A percentile compares a stretch with the other conserved stretches of the same genome.
Evolutionary conservation across 2,888 invertebrate genomes (phyloP).

Genomic region (Hypomecis atomaria): DNA sequence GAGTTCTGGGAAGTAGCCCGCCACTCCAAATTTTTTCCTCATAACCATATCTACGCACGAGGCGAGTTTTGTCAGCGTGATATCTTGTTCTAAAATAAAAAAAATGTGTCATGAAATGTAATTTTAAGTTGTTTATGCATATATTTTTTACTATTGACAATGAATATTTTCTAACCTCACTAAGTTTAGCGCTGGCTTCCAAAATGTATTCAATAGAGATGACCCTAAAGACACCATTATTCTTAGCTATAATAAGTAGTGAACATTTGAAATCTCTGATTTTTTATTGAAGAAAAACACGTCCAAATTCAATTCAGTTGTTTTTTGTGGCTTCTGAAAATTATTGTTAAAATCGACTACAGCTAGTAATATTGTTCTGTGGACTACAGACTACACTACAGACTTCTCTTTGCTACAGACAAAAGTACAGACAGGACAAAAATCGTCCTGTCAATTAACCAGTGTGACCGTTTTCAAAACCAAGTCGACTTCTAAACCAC

Average conservation of each 20-base stretch:
- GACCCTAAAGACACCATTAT: conserved; percentile 69
- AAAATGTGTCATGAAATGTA: not conserved
- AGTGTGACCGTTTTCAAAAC: too few relatives aligned
- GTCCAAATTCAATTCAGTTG: too few relatives aligned
- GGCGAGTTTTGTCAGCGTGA: conserved; percentile 86
- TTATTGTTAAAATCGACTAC: too few relatives aligned
- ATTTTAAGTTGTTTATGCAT: not conserved
- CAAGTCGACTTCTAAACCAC: too few relatives aligned
- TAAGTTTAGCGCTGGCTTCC: conserved; percentile 69
- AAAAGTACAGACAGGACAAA: too few relatives aligned
- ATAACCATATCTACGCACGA: conserved; percentile 89
- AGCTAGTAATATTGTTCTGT: too few relatives aligned
- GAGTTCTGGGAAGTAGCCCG: conserved; percentile 89
- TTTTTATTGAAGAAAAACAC: too few relatives aligned
- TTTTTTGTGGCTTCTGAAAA: too few relatives aligned
- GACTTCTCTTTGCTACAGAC: too few relatives aligned
- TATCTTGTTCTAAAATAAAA: conserved; percentile 78
- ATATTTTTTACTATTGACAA: not conserved
- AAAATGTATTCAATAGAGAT: conserved; percentile 64
- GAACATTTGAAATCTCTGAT: not conserved
- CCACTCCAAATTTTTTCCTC: conserved; percentile 86
- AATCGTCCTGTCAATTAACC: too few relatives aligned
- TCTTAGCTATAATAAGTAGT: not conserved
- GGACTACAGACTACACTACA: too few relatives aligned
- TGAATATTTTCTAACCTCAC: conserved; percentile 65